These are phyloP conservation scores for Propithecus perrieri DNA, from an alignment of 2,797 vertebrate genomes.

Conservation along the genomic window DNA sequence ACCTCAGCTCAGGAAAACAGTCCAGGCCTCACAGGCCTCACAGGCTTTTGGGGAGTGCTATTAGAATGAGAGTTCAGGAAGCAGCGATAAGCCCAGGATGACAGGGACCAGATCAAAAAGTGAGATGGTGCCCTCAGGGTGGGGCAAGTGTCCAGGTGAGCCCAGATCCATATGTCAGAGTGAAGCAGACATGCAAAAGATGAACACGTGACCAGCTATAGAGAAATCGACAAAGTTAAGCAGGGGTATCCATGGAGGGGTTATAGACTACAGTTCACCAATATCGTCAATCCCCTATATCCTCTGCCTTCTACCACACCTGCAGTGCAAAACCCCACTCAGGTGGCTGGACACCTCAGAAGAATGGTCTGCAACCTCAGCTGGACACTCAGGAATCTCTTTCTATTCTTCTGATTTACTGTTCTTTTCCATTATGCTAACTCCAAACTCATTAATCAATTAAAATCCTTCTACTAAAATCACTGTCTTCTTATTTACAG, in stretches of 20 bases:
- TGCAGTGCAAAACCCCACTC: background rate
- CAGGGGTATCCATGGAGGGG: accelerated
- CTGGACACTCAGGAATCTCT: background rate
- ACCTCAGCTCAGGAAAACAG: constrained; percentile 3
- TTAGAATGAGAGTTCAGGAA: background rate
- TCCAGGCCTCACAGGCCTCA: background rate
- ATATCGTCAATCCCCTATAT: accelerated
- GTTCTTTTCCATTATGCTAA: background rate
- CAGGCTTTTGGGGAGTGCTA: background rate
- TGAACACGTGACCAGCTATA: background rate
- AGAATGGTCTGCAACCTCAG: background rate
- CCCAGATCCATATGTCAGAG: background rate
- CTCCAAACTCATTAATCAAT: background rate
- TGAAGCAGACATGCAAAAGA: background rate
- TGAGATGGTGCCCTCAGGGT: background rate
- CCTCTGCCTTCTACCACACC: too few relatives aligned
- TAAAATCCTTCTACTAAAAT: background rate
- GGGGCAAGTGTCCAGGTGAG: background rate
- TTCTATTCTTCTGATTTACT: background rate
- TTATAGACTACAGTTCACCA: background rate
- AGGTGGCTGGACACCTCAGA: background rate
- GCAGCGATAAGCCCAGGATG: background rate
- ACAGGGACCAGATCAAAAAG: background rate
- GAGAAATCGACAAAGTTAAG: background rate
- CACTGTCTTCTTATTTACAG: background rate